Percentiles rank a stretch among this genome's conserved stretches.
Evolutionary conservation across 1,140 invertebrate species (phyloP).

Genomic region (Drosophila kanapiae): DNA sequence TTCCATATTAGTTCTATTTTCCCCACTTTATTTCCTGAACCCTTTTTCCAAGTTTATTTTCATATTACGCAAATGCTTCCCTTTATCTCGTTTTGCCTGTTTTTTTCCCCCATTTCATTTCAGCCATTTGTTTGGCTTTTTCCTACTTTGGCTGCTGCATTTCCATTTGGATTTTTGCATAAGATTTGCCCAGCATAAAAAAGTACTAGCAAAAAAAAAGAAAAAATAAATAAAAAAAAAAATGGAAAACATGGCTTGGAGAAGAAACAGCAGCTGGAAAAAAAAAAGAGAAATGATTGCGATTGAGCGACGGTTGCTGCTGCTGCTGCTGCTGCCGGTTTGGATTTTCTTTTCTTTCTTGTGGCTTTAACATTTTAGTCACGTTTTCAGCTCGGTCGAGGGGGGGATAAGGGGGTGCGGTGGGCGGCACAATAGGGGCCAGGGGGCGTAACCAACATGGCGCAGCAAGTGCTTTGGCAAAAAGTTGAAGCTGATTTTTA

Average conservation of each 20-base stretch:
- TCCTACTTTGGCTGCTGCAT: constrained; percentile 50
- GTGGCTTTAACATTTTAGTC: constrained; percentile 79
- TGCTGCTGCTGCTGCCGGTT: constrained; percentile 50
- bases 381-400: constrained; percentile 57
- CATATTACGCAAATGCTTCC: constrained; percentile 28
- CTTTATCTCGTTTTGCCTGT: constrained; percentile 11
- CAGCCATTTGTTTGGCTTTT: constrained; percentile 41
- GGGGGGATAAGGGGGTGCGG: background rate
- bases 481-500: constrained; percentile 70
- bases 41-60: background rate
- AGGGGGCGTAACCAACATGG: constrained; percentile 76
- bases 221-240: background rate
- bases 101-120: constrained; percentile 16
- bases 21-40: constrained; percentile 5
- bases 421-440: constrained; percentile 2
- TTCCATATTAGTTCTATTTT: constrained; percentile 2
- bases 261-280: constrained; percentile 30
- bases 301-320: constrained; percentile 67
- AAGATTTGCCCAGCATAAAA: constrained; percentile 58
- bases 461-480: constrained; percentile 72
- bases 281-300: constrained; percentile 55
- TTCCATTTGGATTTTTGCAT: constrained; percentile 77
- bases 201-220: constrained; percentile 10
- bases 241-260: constrained; percentile 15
- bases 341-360: constrained; percentile 66